Evolutionary conservation across 2,888 invertebrate genomes (phyloP).

Genomic region (Eumacrocentrus americanus): DNA sequence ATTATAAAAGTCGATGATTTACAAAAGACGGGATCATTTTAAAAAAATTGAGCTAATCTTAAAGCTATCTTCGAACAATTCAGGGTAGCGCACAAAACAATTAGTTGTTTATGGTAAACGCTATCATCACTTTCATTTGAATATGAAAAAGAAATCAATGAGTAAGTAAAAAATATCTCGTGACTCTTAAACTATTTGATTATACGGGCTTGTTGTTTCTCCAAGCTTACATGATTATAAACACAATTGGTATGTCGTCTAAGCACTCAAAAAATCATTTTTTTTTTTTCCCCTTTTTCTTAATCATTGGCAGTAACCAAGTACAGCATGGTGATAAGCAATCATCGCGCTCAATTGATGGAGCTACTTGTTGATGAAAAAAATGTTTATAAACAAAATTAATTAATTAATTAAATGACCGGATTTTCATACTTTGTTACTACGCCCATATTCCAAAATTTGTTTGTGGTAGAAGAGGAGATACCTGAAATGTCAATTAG

Average conservation of each 20-base stretch:
- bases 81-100: conserved; percentile 1
- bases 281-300: too few relatives aligned
- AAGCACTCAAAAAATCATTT: conserved; percentile 21
- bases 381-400: conserved; percentile 31
- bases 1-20: too few relatives aligned
- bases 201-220: conserved; percentile 2
- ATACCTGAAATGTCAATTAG: conserved; percentile 70
- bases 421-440: conserved; percentile 53
- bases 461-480: conserved; percentile 96
- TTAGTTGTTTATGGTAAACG: neutral
- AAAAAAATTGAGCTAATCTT: conserved; percentile 57
- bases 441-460: conserved; percentile 79
- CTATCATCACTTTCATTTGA: neutral
- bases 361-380: neutral
- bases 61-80: conserved; percentile 36
- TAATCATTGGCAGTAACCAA: conserved; percentile 24
- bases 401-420: conserved; percentile 47
- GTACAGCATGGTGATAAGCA: conserved; percentile 15
- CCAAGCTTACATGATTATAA: conserved; percentile 24
- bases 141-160: conserved; percentile 10
- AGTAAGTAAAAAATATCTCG: conserved; percentile 11
- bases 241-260: conserved; percentile 14
- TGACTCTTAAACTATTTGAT: neutral
- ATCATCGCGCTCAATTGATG: conserved; percentile 3
- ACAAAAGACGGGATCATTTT: too few relatives aligned